These are phyloP conservation scores for Leucoptera coffeella DNA, from an alignment of 2,888 invertebrate species.

Conservation along the genomic window DNA sequence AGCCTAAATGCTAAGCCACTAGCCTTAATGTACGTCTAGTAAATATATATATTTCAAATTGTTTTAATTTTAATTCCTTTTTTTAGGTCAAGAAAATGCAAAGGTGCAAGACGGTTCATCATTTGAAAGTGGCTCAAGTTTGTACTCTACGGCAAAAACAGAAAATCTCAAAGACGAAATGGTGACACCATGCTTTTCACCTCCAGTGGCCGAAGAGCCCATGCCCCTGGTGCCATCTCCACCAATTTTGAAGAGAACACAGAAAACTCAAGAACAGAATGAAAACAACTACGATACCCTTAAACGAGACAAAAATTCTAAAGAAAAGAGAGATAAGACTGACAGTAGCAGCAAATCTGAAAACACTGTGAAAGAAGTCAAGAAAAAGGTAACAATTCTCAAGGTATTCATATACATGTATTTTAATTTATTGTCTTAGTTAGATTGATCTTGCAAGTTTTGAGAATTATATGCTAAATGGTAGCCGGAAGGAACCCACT, in stretches of 20 bases:
- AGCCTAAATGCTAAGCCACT: too few relatives aligned
- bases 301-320: constrained; percentile 31
- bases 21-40: too few relatives aligned
- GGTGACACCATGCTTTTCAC: constrained; percentile 55
- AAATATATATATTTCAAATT: too few relatives aligned
- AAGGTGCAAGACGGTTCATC: constrained; percentile 71
- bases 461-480: too few relatives aligned
- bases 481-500: too few relatives aligned
- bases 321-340: constrained; percentile 37
- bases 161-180: constrained; percentile 62
- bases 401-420: too few relatives aligned
- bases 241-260: constrained; percentile 8
- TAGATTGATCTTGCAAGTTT: too few relatives aligned
- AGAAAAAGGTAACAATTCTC: too few relatives aligned
- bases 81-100: constrained; percentile 49
- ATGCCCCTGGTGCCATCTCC: constrained; percentile 39
- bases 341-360: constrained; percentile 22
- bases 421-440: too few relatives aligned
- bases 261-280: not conserved
- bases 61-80: too few relatives aligned
- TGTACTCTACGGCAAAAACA: constrained; percentile 70
- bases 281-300: not conserved
- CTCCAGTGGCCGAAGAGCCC: constrained; percentile 46
- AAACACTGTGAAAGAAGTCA: too few relatives aligned
- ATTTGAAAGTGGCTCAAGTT: constrained; percentile 81